A percentile compares a stretch with the other conserved stretches of the same genome.
phyloP scores from a whole-genome alignment of 2,113 vertebrate species.

The Anser brachyrhynchus region DNA sequence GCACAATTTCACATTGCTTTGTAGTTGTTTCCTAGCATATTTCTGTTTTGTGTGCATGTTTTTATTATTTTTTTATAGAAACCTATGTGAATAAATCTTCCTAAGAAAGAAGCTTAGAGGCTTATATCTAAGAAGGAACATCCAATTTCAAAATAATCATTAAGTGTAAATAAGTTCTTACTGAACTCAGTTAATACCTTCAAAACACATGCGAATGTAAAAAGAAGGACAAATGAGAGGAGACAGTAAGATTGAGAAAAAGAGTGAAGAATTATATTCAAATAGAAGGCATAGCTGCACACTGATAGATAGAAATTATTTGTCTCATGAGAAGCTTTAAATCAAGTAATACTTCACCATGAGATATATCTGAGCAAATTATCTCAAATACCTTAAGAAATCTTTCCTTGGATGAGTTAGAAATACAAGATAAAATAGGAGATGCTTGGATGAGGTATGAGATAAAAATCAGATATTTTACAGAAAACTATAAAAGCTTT shows the following conservation, averaged over 20 bases:
- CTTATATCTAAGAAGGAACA: conserved; percentile 3
- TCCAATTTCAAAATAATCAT: conserved; percentile 45
- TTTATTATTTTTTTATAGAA: conserved; percentile 21
- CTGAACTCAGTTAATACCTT: conserved; percentile 54
- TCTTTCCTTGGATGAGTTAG: conserved; percentile 51
- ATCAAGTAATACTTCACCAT: conserved; percentile 43
- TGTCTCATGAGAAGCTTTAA: conserved; percentile 50
- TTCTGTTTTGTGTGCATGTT: not conserved
- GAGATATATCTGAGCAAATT: conserved; percentile 45
- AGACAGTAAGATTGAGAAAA: conserved; percentile 44
- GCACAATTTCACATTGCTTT: not conserved
- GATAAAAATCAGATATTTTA: not conserved
- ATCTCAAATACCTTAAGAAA: conserved; percentile 40
- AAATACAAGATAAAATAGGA: not conserved
- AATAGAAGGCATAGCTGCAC: conserved; percentile 49
- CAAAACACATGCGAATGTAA: conserved; percentile 55
- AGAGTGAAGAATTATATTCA: conserved; percentile 60
- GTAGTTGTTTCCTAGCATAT: not conserved
- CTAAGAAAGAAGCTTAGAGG: conserved; percentile 40
- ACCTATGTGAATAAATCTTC: conserved; percentile 54
- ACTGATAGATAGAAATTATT: conserved; percentile 31
- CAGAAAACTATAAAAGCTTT: conserved; percentile 17
- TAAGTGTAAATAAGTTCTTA: conserved; percentile 42
- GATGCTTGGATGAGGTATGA: not conserved
- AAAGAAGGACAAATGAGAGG: conserved; percentile 58